Base-by-base conservation (phyloP, 2,113 vertebrate genomes). In the Grallaria varia region DNA sequence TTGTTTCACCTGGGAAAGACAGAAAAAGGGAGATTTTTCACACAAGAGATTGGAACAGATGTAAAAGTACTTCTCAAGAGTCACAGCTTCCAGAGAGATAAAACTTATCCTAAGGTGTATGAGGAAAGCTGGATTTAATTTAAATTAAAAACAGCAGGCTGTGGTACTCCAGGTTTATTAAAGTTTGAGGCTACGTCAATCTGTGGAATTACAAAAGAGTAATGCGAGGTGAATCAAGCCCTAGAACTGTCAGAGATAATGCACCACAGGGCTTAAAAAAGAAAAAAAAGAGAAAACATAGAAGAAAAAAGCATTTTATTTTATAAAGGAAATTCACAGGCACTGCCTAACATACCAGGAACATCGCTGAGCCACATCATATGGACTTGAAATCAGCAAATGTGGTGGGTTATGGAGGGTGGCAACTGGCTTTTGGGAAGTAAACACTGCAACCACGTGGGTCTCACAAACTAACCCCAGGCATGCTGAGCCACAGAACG, bases 1-100 rank as follows among this genome's bases (percentile, higher is more conserved):
- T 52, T 66, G 97, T 98, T 74, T 98, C 98, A 88, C 93, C 98
- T 98, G 74, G 56, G 90, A 93, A 72, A 93, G 93, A 86, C 30
- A 96, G 8, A 94, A 59, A 72, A 17, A 45, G 24, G 27, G 56
- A 69, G 12, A 31, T 91, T 73, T 64, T 58, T 92, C 76, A 95
- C 7, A 2, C 50, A 55, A 75, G 44, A 56, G 44, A 66, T 30
- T 75, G 62, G 85, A 71, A 39, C 21, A 72, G 78, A 79, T 35
- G 52, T 37, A 89, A 68, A 35, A 78, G 74, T 28, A 60, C 35
- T 67, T 76, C 40, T 56, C 42, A 77, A 85, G 47, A 71, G 44
- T 52, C 35, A 44, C 30, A 79, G 42, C 39, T 87, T 87, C 53
- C 28, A 59, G 59, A 59, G n/a, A 68, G 59, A 66, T 9, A 59